Conservation (phyloP, 1,140 invertebrate genomes). For the Drosophila pseudoananassae region DNA sequence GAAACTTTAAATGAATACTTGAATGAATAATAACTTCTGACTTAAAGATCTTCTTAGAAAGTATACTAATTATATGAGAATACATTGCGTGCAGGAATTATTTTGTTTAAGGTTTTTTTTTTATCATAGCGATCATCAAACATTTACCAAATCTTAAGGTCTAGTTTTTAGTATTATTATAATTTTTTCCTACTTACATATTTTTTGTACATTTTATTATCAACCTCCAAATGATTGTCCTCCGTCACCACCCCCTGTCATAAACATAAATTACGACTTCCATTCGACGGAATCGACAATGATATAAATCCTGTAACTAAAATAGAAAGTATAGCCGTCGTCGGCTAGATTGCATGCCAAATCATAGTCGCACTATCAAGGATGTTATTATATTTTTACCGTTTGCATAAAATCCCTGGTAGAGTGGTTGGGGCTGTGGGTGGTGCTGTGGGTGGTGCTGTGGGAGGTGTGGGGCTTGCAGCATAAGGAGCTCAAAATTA, state of each 20-base stretch:
- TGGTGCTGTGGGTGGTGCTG: not conserved
- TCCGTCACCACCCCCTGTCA: not conserved
- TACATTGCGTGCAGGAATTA: no score
- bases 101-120: no score
- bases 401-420: conserved; percentile 56
- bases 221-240: not conserved
- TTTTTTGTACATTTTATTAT: not conserved
- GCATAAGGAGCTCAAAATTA: conserved; percentile 64
- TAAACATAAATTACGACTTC: conserved; percentile 24
- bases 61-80: no score
- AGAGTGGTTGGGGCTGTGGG: not conserved
- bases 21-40: no score
- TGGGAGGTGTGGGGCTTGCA: conserved; percentile 18
- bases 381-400: conserved; percentile 49
- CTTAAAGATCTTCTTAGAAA: no score
- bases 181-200: not conserved
- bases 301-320: conserved; percentile 42
- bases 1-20: no score
- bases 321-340: conserved; percentile 54
- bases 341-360: conserved; percentile 62
- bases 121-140: no score
- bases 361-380: conserved; percentile 44
- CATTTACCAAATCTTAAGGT: no score
- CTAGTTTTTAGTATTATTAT: not conserved
- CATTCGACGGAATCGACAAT: conserved; percentile 16